Conservation (phyloP, 2,888 invertebrate species). For the Ochropleura plecta region DNA sequence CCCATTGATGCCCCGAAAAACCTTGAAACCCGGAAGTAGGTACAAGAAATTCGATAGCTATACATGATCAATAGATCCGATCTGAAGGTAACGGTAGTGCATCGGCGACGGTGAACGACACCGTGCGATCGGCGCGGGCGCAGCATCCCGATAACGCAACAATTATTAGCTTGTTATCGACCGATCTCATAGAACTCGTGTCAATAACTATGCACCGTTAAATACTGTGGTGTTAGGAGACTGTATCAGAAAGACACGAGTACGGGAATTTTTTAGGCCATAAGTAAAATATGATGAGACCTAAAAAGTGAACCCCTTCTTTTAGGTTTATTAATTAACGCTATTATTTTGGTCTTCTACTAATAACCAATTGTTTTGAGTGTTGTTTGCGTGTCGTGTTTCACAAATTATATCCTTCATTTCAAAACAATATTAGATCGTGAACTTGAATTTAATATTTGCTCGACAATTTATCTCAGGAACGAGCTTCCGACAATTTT, state of each 20-base stretch:
- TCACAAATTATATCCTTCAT: slow-evolving; percentile 36
- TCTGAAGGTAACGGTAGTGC: slow-evolving; percentile 72
- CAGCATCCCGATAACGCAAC: slow-evolving; percentile 71
- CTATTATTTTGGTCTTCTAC: background rate
- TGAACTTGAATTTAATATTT: slow-evolving; percentile 62
- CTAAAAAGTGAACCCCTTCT: background rate
- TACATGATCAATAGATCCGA: slow-evolving; percentile 66
- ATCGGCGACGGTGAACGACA: slow-evolving; percentile 79
- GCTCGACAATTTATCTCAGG: slow-evolving; percentile 69
- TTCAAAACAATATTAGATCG: slow-evolving; percentile 33
- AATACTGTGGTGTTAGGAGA: slow-evolving; percentile 15
- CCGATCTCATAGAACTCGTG: slow-evolving; percentile 45
- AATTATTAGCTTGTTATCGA: slow-evolving; percentile 64
- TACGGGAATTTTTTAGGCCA: background rate
- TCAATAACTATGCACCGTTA: slow-evolving; percentile 54
- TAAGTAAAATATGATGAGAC: background rate
- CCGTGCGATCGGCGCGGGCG: slow-evolving; percentile 75
- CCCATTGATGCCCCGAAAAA: slow-evolving; percentile 6
- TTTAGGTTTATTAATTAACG: background rate
- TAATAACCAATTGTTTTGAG: background rate
- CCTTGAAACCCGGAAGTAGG: slow-evolving; percentile 30
- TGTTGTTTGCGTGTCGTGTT: slow-evolving; percentile 17
- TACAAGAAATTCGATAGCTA: slow-evolving; percentile 67
- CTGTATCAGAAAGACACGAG: background rate
- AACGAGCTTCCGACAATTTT: slow-evolving; percentile 73